Evolutionary conservation across 2,113 vertebrate species (phyloP), one percentile per base, ranked within the genome.

Genomic region (Aegithalos caudatus): DNA sequence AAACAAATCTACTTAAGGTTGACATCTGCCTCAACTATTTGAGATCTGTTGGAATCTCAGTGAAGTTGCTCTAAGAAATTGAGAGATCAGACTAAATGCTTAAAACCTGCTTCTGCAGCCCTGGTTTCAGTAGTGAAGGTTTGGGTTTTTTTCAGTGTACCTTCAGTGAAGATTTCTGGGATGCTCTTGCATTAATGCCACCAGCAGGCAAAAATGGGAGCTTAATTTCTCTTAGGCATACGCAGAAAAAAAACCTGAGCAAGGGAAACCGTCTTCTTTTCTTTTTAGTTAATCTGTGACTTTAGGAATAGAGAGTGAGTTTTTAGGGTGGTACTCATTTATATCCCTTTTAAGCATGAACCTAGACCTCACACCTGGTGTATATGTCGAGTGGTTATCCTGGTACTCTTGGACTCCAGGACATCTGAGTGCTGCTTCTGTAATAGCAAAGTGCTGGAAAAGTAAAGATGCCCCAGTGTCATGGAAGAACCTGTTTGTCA

Each of bases 331-430:
- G 3, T 40, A 51, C 72, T 35, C 31, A 83, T 89, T 61, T 42
- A 7, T 81, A 35, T 61, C 51, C 0, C 1, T 78, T 84, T 73
- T 44, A 70, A 81, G 77, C 25, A 11, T 24, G 57, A 50, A 35
- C 31, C 11, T 28, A 37, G 24, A 56, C 27, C 23, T 64, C 22
- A 69, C 17, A 67, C 19, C 6, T 47, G 3, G 7, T 48, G 17
- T 25, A 1, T 42, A 5, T 2, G 2, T 74, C 0, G 0, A 47
- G 58, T 1, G 1, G 9, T 65, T 69, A 14, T 65, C 18, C n/a
- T 45, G 24, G 20, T 60, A 17, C 13, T 53, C 22, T 76, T 1
- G 1, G 20, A 21, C 31, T 74, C 22, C 38, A 40, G 51, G 25
- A 29, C 1, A 3, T 14, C 33, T 53, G 23, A 86, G 50, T 50